Base-by-base conservation (phyloP, 2,113 vertebrate genomes). In the Todiramphus chloris region DNA sequence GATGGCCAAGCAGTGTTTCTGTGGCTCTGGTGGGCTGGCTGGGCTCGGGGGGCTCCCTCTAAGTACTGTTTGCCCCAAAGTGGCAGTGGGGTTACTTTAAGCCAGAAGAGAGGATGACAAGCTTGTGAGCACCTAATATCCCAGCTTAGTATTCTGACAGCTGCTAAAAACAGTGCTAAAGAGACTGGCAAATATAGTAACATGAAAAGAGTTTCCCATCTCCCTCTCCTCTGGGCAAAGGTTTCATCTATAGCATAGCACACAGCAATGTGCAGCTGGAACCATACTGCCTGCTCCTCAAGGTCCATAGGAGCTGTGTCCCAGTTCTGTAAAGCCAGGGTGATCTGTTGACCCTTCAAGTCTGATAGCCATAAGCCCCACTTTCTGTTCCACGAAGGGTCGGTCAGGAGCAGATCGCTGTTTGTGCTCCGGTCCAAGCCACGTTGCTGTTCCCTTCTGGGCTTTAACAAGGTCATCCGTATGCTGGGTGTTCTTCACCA, bases 41-140 rank as follows among this genome's bases (percentile, higher is more conserved):
- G 72, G 68, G 59, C 18, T 15, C 0, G 1, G 70, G 31, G 44
- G 3, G 13, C 31, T 21, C 28, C 33, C 58, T 11, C 12, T 8
- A 10, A 56, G 48, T 28, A 24, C 15, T 2, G 0, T 3, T 1
- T 16, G 25, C 43, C 46, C 46, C 10, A 0, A 1, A 2, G 1
- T 20, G 37, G 7, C 8, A 3, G 2, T 7, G 30, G 50, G 10
- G 55, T 6, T 31, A 2, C 48, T 72, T 59, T 3, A 28, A 30
- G n/a, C 24, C 66, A 37, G 37, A 16, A 59, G 31, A 37, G 13
- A 41, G 35, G 43, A 37, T 24, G 68, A 25, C 31, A 35, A 6
- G 27, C 16, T 39, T 59, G 60, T 46, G 74, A 84, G 46, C 64
- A 35, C 56, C 82, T 8, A 7, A 31, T 25, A 25, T 10, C 78